A percentile compares a stretch with the other conserved stretches of the same genome.
Conservation (phyloP, 2,113 vertebrate species). For the Naja naja region DNA sequence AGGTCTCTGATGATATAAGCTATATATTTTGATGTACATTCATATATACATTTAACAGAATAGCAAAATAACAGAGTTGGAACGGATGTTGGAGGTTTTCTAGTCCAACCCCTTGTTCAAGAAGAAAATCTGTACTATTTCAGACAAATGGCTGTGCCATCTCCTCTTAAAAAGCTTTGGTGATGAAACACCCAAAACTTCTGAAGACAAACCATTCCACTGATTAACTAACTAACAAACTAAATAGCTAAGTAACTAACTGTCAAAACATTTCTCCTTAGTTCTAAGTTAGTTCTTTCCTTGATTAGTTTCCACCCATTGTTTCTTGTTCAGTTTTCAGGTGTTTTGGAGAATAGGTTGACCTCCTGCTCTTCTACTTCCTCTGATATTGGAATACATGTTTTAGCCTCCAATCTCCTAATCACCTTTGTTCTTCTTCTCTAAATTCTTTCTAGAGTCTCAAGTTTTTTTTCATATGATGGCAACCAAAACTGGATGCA, state of each 20-base stretch:
- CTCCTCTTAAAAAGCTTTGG: neutral
- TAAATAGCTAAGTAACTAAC: no score
- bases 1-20: neutral
- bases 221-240: neutral
- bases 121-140: neutral
- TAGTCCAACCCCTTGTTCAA: neutral
- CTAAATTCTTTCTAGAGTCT: neutral
- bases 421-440: neutral
- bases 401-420: neutral
- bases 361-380: neutral
- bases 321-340: neutral
- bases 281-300: neutral
- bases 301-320: neutral
- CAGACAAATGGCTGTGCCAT: neutral
- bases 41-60: neutral
- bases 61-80: neutral
- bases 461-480: neutral
- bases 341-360: neutral
- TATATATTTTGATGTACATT: neutral
- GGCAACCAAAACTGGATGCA: neutral
- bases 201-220: neutral
- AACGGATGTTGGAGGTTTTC: neutral
- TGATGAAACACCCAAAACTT: neutral
- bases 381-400: neutral
- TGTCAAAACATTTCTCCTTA: neutral